These are phyloP conservation scores for Decapterus maruadsi DNA, from an alignment of 2,797 vertebrate species.

Conservation along the genomic window DNA sequence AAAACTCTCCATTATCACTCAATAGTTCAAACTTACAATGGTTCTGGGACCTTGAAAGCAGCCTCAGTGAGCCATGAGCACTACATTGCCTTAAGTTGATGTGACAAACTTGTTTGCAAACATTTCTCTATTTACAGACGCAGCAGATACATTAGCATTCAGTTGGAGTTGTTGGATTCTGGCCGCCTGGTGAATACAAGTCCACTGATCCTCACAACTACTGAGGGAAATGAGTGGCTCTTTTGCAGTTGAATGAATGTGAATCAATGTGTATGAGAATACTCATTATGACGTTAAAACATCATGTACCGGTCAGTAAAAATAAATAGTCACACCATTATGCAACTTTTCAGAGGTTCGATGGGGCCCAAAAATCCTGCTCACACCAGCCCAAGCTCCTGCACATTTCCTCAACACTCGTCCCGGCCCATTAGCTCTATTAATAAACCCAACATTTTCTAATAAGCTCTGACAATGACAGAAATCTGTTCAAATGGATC, in stretches of 20 bases:
- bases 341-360: no score
- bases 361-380: no score
- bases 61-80: background rate
- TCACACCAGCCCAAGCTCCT: no score
- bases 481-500: no score
- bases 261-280: background rate
- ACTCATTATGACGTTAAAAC: background rate
- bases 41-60: background rate
- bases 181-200: background rate
- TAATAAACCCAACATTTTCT: no score
- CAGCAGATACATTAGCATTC: background rate
- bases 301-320: background rate
- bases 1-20: background rate
- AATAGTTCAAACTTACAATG: background rate
- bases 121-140: background rate
- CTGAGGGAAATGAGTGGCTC: background rate
- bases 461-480: no score
- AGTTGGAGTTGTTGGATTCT: background rate
- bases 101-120: background rate
- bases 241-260: background rate
- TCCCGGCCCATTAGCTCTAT: no score
- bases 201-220: background rate
- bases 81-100: background rate
- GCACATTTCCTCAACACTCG: no score
- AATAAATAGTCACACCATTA: background rate